phyloP scores from a whole-genome alignment of 2,113 vertebrate species.

The Physeter macrocephalus region DNA sequence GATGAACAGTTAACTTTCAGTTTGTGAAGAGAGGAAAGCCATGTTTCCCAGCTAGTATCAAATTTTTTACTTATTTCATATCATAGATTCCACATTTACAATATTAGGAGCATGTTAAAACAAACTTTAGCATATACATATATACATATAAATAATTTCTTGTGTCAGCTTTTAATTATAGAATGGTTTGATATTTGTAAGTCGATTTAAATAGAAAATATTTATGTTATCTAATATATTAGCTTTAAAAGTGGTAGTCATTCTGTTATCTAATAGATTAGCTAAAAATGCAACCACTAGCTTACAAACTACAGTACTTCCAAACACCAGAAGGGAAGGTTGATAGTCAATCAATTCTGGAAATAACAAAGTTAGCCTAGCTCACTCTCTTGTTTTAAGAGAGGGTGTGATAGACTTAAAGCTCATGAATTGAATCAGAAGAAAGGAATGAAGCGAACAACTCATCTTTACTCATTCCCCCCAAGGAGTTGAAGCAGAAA shows the following conservation, averaged over 20 bases:
- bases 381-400: not conserved
- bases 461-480: not conserved
- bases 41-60: not conserved
- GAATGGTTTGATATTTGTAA: not conserved
- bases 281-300: not conserved
- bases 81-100: not conserved
- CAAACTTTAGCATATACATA: not conserved
- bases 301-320: not conserved
- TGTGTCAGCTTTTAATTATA: constrained; percentile 4
- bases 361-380: constrained; percentile 1
- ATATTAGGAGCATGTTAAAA: not conserved
- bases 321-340: not conserved
- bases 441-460: constrained; percentile 18
- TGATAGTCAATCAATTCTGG: not conserved
- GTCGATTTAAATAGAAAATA: not conserved
- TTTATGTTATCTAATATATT: not conserved
- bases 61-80: not conserved
- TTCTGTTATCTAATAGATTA: not conserved
- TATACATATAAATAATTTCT: not conserved
- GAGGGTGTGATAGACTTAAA: not conserved
- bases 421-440: constrained; percentile 33
- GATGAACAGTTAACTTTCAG: not conserved
- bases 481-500: not conserved
- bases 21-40: constrained; percentile 8
- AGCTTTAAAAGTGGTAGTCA: not conserved